Conservation (phyloP, 2,888 invertebrate genomes). For the Drepana falcataria region DNA sequence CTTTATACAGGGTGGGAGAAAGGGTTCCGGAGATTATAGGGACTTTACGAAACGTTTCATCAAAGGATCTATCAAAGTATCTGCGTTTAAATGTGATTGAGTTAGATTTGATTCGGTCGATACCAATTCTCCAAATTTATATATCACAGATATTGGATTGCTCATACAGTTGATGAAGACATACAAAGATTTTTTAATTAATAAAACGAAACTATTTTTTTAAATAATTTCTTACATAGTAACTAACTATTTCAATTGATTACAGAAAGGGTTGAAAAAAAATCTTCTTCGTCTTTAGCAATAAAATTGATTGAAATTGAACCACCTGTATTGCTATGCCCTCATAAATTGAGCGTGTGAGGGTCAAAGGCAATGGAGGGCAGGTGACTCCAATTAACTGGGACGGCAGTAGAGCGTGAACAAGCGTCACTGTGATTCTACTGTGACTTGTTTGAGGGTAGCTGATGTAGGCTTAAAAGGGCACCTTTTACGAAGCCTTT, state of each 20-base stretch:
- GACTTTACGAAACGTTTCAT: neutral
- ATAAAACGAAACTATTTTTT: no score
- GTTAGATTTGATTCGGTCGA: neutral
- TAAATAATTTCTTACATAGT: no score
- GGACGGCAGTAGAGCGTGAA: constrained; percentile 52
- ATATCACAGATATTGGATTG: no score
- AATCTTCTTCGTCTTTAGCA: no score
- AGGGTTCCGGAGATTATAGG: constrained; percentile 4
- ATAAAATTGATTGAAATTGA: constrained; percentile 12
- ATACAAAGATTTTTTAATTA: no score
- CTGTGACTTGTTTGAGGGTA: neutral
- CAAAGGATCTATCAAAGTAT: constrained; percentile 1
- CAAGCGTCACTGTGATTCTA: constrained; percentile 57
- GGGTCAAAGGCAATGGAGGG: constrained; percentile 47
- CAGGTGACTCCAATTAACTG: constrained; percentile 77
- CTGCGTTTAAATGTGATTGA: neutral
- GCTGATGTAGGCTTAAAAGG: no score
- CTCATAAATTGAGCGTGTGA: constrained; percentile 20
- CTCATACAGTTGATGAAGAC: no score
- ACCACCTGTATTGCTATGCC: constrained; percentile 35
- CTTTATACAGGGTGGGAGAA: constrained; percentile 40
- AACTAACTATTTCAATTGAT: no score
- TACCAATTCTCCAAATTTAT: neutral
- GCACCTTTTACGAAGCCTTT: no score
- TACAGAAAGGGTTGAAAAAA: no score